These are phyloP conservation scores for Cyaniris semiargus DNA, from an alignment of 2,888 invertebrate genomes.

Conservation along the genomic window DNA sequence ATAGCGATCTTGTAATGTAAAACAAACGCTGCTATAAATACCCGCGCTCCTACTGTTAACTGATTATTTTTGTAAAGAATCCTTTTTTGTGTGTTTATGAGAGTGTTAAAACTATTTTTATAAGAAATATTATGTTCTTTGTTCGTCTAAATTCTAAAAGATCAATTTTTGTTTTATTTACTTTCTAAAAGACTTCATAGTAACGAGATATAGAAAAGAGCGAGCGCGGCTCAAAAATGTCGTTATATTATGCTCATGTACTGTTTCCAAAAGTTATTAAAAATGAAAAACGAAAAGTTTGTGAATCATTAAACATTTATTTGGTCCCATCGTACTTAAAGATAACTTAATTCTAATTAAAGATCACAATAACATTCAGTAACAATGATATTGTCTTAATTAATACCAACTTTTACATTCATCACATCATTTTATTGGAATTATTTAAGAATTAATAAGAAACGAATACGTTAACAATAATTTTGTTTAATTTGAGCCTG, in stretches of 20 bases:
- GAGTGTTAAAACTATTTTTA: too few relatives aligned
- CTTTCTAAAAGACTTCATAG: too few relatives aligned
- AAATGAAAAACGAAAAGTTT: slow-evolving; percentile 17
- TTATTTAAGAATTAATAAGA: too few relatives aligned
- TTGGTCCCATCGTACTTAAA: slow-evolving; percentile 41
- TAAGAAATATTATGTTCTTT: too few relatives aligned
- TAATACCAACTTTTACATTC: background rate
- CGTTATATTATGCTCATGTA: too few relatives aligned
- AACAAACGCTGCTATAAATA: background rate
- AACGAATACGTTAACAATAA: too few relatives aligned
- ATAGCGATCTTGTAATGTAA: background rate
- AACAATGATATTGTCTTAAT: background rate
- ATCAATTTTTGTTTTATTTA: too few relatives aligned
- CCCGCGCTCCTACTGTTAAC: background rate
- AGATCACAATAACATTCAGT: slow-evolving; percentile 41
- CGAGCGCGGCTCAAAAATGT: too few relatives aligned
- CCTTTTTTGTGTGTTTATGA: background rate
- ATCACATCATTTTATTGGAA: background rate
- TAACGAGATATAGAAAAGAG: too few relatives aligned
- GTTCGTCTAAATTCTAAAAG: too few relatives aligned
- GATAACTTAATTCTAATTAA: slow-evolving; percentile 35
- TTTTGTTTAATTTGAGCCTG: background rate
- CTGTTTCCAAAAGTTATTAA: background rate
- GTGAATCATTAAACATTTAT: slow-evolving; percentile 39
- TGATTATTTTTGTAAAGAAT: background rate